Evolutionary conservation across 2,797 vertebrate species (phyloP).

Genomic region (Enteromius anoplus): DNA sequence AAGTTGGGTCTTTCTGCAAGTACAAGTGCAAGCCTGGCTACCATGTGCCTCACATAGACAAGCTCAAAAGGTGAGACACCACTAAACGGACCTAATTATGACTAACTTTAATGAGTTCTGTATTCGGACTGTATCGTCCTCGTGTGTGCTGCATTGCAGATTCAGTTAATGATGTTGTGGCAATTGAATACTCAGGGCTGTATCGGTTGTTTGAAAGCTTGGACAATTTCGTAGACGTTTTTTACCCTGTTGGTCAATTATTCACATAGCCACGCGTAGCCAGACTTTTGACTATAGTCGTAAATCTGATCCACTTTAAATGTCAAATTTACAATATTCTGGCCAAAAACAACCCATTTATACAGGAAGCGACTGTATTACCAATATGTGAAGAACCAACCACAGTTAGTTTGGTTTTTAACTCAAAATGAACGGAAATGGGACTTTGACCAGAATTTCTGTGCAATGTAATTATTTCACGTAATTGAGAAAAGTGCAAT

Average conservation of each 20-base stretch:
- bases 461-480: not conserved
- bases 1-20: conserved; percentile 97
- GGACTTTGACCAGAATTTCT: conserved; percentile 1
- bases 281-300: conserved; percentile 13
- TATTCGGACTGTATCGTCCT: not conserved
- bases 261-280: not conserved
- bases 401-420: not conserved
- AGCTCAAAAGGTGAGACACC: conserved; percentile 74
- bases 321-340: conserved; percentile 17
- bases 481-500: not conserved
- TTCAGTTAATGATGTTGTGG: conserved; percentile 2
- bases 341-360: conserved; percentile 18
- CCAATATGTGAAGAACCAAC: not conserved
- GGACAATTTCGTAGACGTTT: not conserved
- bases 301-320: conserved; percentile 30
- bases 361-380: not conserved
- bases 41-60: conserved; percentile 82
- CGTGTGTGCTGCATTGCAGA: not conserved
- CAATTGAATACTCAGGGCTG: conserved; percentile 6
- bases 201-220: conserved; percentile 22
- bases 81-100: not conserved
- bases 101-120: not conserved
- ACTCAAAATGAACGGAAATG: not conserved
- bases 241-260: conserved; percentile 9
- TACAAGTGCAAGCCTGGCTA: conserved; percentile 97